These are phyloP conservation scores for Heliconius ethilla DNA, from an alignment of 2,888 invertebrate genomes.

Conservation along the genomic window DNA sequence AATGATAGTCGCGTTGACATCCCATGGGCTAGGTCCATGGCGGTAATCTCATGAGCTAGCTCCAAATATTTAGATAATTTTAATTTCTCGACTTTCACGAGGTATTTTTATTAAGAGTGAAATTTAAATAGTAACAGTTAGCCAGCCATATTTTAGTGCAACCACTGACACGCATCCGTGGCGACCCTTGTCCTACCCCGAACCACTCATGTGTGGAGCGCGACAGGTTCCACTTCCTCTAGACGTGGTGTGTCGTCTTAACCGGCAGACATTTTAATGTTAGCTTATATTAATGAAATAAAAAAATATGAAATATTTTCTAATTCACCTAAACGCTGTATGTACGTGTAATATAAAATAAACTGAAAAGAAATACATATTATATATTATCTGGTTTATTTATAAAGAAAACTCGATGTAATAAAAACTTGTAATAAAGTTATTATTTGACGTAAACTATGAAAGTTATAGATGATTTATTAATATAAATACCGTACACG, in stretches of 20 bases:
- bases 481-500: background rate
- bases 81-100: too few species aligned
- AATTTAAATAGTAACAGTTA: slow-evolving; percentile 7
- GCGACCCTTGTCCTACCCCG: slow-evolving; percentile 38
- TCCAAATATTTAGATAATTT: too few species aligned
- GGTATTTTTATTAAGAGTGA: background rate
- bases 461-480: background rate
- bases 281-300: too few species aligned
- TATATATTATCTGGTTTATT: background rate
- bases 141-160: slow-evolving; percentile 1
- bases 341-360: too few species aligned
- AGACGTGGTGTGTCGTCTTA: slow-evolving; percentile 32
- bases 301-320: too few species aligned
- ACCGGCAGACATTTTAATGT: too few species aligned
- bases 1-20: too few species aligned
- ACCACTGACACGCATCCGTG: slow-evolving; percentile 39
- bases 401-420: background rate
- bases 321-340: too few species aligned
- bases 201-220: slow-evolving; percentile 41
- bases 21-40: too few species aligned
- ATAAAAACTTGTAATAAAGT: background rate
- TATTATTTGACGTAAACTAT: background rate
- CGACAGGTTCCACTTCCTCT: slow-evolving; percentile 45
- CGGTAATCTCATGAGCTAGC: too few species aligned
- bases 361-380: background rate